Evolutionary conservation across 1,140 invertebrate genomes (phyloP).

Genomic region (Cylas formicarius): DNA sequence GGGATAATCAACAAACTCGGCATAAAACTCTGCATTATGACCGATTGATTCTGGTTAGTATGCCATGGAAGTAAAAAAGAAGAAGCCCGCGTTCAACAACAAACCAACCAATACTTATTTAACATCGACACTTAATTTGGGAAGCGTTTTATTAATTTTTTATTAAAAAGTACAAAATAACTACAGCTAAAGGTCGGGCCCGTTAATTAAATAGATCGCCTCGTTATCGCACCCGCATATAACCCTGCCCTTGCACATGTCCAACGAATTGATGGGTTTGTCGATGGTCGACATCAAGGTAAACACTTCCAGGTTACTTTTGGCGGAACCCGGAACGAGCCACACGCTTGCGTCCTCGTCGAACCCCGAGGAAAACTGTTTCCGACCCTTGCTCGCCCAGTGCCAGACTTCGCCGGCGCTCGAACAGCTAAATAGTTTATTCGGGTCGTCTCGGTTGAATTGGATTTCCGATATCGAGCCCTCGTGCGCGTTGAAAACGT

Average conservation of each 20-base stretch:
- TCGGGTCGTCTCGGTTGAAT: conserved; percentile 74
- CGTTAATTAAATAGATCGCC: conserved; percentile 67
- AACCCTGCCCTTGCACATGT: conserved; percentile 62
- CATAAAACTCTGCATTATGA: too few species aligned
- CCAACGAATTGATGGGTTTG: conserved; percentile 71
- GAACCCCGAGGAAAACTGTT: conserved; percentile 16
- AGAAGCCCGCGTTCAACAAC: too few species aligned
- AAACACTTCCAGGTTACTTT: conserved; percentile 64
- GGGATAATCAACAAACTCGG: too few species aligned
- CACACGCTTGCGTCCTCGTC: conserved; percentile 49
- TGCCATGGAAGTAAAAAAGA: too few species aligned
- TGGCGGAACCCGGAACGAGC: conserved; percentile 57
- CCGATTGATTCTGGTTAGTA: too few species aligned
- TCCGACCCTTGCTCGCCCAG: conserved; percentile 51
- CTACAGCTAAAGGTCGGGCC: too few species aligned
- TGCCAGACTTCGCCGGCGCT: conserved; percentile 77
- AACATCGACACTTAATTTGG: too few species aligned
- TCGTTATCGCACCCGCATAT: conserved; percentile 79
- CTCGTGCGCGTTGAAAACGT: conserved; percentile 69
- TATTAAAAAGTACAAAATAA: too few species aligned
- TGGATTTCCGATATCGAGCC: conserved; percentile 71
- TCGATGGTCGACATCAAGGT: conserved; percentile 62
- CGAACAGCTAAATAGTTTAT: conserved; percentile 75
- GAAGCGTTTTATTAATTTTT: too few species aligned
- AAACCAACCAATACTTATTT: too few species aligned